Percentiles rank a stretch among this genome's conserved stretches.
These are phyloP conservation scores for Seriola rivoliana DNA, from an alignment of 2,113 vertebrate species.

Conservation along the genomic window DNA sequence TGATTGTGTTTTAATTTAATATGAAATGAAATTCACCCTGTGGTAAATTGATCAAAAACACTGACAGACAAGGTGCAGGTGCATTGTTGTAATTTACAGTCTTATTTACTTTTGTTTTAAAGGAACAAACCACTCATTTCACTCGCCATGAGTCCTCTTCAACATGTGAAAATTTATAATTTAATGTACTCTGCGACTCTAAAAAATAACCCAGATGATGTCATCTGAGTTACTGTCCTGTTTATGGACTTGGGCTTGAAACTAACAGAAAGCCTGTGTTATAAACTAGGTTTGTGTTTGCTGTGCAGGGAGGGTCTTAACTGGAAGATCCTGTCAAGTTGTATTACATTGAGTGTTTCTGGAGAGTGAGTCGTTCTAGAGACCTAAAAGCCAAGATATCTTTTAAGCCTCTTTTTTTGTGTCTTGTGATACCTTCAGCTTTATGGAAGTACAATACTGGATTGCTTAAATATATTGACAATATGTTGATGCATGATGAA, in stretches of 20 bases:
- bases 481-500: too few species aligned
- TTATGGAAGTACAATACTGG: too few species aligned
- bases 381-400: too few species aligned
- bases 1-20: slow-evolving; percentile 42
- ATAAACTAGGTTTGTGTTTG: neutral
- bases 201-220: neutral
- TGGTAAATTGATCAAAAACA: slow-evolving; percentile 26
- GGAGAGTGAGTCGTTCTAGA: too few species aligned
- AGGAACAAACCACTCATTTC: neutral
- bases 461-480: too few species aligned
- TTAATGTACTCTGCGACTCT: neutral
- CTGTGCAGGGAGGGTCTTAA: neutral
- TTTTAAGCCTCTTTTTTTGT: too few species aligned
- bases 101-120: too few species aligned
- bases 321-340: neutral
- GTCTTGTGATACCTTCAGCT: too few species aligned
- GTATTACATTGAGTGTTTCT: too few species aligned
- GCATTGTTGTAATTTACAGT: neutral
- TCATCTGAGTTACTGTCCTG: neutral
- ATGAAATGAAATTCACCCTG: slow-evolving; percentile 24
- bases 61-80: neutral
- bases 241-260: neutral
- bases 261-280: neutral
- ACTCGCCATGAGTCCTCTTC: neutral
- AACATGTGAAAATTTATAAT: neutral